Evolutionary conservation across 1,140 invertebrate genomes (phyloP).

Genomic region (Ridgeia piscesae): DNA sequence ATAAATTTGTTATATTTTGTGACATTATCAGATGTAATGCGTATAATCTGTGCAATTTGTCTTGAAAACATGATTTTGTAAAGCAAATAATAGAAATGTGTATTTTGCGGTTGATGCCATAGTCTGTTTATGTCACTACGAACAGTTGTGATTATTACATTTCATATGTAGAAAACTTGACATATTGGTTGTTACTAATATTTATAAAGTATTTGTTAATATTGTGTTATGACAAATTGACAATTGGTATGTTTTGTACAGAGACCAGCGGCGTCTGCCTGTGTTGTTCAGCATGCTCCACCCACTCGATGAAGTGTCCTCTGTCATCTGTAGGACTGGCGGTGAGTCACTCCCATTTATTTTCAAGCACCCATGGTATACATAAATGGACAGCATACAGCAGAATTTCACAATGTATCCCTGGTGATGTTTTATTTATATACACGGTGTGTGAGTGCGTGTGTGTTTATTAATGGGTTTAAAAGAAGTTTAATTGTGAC

Average conservation of each 20-base stretch:
- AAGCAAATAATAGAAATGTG: too few relatives aligned
- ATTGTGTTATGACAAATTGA: constrained; percentile 8
- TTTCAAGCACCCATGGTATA: not conserved
- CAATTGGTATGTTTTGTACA: constrained; percentile 31
- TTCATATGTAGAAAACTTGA: not conserved
- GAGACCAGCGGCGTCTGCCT: constrained; percentile 60
- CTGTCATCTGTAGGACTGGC: constrained; percentile 65
- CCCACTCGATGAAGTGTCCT: constrained; percentile 85
- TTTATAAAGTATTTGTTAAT: constrained; percentile 41
- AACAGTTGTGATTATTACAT: not conserved
- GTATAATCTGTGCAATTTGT: too few relatives aligned
- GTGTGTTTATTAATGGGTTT: too few relatives aligned
- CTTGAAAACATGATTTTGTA: too few relatives aligned
- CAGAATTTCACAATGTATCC: too few relatives aligned
- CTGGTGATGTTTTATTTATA: too few relatives aligned
- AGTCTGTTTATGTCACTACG: not conserved
- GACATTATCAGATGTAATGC: too few relatives aligned
- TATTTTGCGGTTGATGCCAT: not conserved
- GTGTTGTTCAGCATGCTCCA: constrained; percentile 81
- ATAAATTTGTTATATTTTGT: too few relatives aligned
- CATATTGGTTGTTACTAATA: constrained; percentile 32
- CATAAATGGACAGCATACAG: not conserved
- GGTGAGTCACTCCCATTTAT: not conserved
- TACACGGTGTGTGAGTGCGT: too few relatives aligned
- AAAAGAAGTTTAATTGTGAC: too few relatives aligned